phyloP scores from a whole-genome alignment of 2,888 invertebrate genomes.

The Pheosia tremula region DNA sequence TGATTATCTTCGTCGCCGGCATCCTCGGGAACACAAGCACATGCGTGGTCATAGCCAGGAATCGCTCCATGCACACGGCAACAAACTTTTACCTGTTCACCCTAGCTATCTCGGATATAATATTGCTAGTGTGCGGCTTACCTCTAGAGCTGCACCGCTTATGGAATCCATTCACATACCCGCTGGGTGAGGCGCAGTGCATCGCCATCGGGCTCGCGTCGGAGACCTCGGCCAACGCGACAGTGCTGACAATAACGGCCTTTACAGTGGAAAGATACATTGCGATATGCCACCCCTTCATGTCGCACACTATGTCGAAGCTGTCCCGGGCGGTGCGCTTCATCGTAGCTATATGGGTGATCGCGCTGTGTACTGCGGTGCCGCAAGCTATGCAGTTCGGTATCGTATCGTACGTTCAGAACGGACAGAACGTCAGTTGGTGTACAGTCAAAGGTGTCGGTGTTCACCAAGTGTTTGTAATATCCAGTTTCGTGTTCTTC shows the following conservation, averaged over 20 bases:
- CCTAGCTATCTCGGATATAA: conserved; percentile 90
- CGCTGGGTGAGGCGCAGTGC: conserved; percentile 91
- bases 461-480: conserved; percentile 89
- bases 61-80: conserved; percentile 92
- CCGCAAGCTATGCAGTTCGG: conserved; percentile 93
- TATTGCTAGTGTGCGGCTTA: conserved; percentile 89
- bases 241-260: conserved; percentile 93
- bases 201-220: conserved; percentile 90
- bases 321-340: conserved; percentile 92
- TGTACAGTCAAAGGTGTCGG: conserved; percentile 86
- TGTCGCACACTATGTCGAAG: conserved; percentile 93
- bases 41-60: conserved; percentile 90
- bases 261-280: conserved; percentile 95
- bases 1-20: conserved; percentile 88
- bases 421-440: conserved; percentile 74
- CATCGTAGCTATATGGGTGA: conserved; percentile 90
- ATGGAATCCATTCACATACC: conserved; percentile 90
- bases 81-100: conserved; percentile 94
- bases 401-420: conserved; percentile 81
- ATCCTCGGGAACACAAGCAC: conserved; percentile 92
- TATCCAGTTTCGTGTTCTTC: conserved; percentile 93
- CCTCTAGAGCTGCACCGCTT: conserved; percentile 91
- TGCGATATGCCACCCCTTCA: conserved; percentile 94
- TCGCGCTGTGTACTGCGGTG: conserved; percentile 89
- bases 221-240: conserved; percentile 94